Evolutionary conservation across 2,113 vertebrate species (phyloP), one percentile per base, ranked within the genome.

Genomic region (Panurus biarmicus): DNA sequence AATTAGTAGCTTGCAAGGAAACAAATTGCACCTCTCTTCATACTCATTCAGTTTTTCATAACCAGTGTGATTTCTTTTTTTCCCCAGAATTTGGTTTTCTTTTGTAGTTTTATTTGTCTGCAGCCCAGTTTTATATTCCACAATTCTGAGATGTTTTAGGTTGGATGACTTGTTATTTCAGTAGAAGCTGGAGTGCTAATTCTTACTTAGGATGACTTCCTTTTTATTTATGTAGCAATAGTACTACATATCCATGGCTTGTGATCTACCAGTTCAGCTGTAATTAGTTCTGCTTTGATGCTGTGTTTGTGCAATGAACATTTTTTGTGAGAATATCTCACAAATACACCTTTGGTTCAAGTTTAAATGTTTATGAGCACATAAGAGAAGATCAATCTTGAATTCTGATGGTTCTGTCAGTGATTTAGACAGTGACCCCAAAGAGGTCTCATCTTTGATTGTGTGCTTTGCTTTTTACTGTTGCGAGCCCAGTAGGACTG

Each of bases 21-120:
- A 84, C 33, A 74, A 72, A 44, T 88, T 93, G 95, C 64, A 95
- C 38, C 84, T 81, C 48, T 94, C n/a, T 74, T 77, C 73, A 85
- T 94, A 92, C 66, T 96, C 93, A 92, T 94, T 95, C 83, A 88
- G 64, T 97, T 96, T 96, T 93, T 93, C 86, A 95, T 97, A 81
- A 96, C 89, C 2, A 3, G 26, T 93, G 87, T 95, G 71, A 24
- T 91, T 93, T 79, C 7, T 54, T 80, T 90, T 62, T 84, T 9
- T 23, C 69, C 94, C 94, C 48, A 33, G 72, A 84, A 80, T 60
- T 85, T 83, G 57, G 96, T 95, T 92, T 91, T 44, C 31, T 28
- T 93, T 28, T 58, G 29, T 31, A 89, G 54, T 75, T 96, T 94
- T 91, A 61, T 61, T 94, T 95, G 73, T 90, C 44, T 72, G 65